Evolutionary conservation across 2,797 vertebrate genomes (phyloP).

Genomic region (Tapirus indicus): DNA sequence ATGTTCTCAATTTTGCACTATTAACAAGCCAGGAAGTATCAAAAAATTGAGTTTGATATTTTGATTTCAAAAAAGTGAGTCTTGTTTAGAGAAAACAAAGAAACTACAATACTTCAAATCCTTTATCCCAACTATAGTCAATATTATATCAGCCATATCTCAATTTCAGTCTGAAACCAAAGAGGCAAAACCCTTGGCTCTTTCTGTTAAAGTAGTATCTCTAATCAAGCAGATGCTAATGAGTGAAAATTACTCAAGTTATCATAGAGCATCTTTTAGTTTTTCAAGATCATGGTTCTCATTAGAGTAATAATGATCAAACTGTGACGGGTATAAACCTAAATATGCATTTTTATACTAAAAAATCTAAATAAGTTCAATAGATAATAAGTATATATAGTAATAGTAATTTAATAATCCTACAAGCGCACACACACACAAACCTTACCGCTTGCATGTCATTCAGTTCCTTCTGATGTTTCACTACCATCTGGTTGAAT

Average conservation of each 20-base stretch:
- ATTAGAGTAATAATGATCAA: constrained; percentile 10
- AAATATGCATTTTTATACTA: constrained; percentile 1
- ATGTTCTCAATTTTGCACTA: constrained; percentile 30
- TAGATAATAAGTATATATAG: not conserved
- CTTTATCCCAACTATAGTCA: constrained; percentile 1
- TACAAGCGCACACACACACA: not conserved
- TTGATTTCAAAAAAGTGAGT: constrained; percentile 44
- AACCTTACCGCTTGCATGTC: constrained; percentile 97
- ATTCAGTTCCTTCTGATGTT: constrained; percentile 96
- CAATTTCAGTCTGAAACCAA: constrained; percentile 27
- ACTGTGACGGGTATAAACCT: not conserved
- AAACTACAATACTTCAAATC: not conserved
- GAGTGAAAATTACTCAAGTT: constrained; percentile 19
- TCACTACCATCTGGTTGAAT: constrained; percentile 98
- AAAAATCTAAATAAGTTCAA: constrained; percentile 18
- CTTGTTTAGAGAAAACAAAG: not conserved
- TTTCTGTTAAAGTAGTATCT: not conserved
- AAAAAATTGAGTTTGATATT: constrained; percentile 58
- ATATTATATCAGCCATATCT: not conserved
- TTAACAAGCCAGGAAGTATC: not conserved
- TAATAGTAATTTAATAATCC: not conserved
- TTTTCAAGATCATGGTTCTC: constrained; percentile 9
- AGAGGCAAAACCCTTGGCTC: not conserved
- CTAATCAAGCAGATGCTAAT: constrained; percentile 6
- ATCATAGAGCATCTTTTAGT: not conserved